These are phyloP conservation scores for Plagodis dolabraria DNA, from an alignment of 2,888 invertebrate species.

Conservation along the genomic window DNA sequence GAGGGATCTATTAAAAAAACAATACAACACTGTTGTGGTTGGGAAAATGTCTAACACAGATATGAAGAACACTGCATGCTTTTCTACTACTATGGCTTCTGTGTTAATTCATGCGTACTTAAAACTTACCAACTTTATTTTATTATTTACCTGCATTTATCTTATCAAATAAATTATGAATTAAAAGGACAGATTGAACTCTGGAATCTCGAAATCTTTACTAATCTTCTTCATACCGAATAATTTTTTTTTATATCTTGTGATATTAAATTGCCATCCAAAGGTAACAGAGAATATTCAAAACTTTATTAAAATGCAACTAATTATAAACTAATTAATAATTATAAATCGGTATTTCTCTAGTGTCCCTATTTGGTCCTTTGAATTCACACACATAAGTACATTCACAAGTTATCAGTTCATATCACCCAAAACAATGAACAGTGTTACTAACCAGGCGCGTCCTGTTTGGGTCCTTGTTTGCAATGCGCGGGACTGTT, in stretches of 20 bases:
- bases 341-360: neutral
- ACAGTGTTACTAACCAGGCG: slow-evolving; percentile 71
- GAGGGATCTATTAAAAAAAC: slow-evolving; percentile 40
- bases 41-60: slow-evolving; percentile 83
- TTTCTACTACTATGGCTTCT: slow-evolving; percentile 79
- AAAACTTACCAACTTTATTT: slow-evolving; percentile 49
- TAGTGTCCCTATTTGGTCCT: slow-evolving; percentile 26
- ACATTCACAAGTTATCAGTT: neutral
- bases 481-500: slow-evolving; percentile 80
- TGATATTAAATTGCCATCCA: no score
- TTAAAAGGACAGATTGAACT: slow-evolving; percentile 44
- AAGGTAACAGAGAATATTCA: no score
- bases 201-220: no score
- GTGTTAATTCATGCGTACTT: slow-evolving; percentile 51
- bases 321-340: no score
- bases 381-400: slow-evolving; percentile 26
- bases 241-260: no score
- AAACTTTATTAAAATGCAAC: no score
- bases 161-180: slow-evolving; percentile 40
- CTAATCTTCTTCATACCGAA: no score
- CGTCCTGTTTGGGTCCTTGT: slow-evolving; percentile 72
- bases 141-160: slow-evolving; percentile 26
- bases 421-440: neutral
- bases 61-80: slow-evolving; percentile 63
- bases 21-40: slow-evolving; percentile 65